A percentile compares a stretch with the other conserved stretches of the same genome.
Evolutionary conservation across 2,888 invertebrate species (phyloP).

Genomic region (Theretra japonica): DNA sequence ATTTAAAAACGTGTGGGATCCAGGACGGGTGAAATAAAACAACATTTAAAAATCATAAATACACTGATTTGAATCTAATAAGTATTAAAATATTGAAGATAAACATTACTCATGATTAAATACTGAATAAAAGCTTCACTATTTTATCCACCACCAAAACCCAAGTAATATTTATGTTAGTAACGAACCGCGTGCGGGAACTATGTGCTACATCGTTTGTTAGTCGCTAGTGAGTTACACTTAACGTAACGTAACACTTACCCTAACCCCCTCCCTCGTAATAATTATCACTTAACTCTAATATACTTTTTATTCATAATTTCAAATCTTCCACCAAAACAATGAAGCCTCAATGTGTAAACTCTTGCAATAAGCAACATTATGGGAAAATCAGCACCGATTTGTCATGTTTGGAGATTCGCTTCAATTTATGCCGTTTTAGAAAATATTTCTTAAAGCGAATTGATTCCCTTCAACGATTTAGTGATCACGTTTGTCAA

Average conservation of each 20-base stretch:
- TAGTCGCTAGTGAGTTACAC: conserved; percentile 46
- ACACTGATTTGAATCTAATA: conserved; percentile 61
- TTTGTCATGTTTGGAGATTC: conserved; percentile 52
- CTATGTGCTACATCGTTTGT: conserved; percentile 43
- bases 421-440: neutral
- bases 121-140: conserved; percentile 70
- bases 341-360: conserved; percentile 57
- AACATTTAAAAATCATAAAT: conserved; percentile 61
- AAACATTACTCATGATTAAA: conserved; percentile 73
- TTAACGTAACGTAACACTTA: conserved; percentile 71
- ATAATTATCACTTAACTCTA: conserved; percentile 51
- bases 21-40: conserved; percentile 55
- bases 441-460: neutral
- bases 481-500: conserved; percentile 1
- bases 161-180: conserved; percentile 71
- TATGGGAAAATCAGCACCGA: conserved; percentile 46
- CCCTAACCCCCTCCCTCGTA: conserved; percentile 57
- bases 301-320: conserved; percentile 45
- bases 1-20: conserved; percentile 22
- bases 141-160: conserved; percentile 76
- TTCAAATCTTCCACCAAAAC: conserved; percentile 43
- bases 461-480: neutral
- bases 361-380: conserved; percentile 54
- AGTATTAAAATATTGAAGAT: conserved; percentile 67
- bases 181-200: conserved; percentile 57